A percentile compares a stretch with the other conserved stretches of the same genome.
Conservation (phyloP, 2,888 invertebrate species). For the Thymelicus lineola region DNA sequence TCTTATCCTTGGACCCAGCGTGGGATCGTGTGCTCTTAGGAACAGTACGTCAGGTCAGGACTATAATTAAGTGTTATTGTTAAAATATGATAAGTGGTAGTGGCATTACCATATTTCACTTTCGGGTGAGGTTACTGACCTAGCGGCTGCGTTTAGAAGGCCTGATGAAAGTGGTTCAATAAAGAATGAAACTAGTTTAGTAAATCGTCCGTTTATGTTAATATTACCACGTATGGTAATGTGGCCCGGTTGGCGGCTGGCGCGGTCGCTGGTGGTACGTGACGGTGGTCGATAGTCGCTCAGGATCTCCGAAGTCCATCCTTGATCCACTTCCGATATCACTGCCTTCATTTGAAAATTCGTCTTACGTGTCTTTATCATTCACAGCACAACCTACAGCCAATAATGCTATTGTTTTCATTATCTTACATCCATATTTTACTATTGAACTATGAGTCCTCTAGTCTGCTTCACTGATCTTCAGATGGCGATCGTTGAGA, state of each 20-base stretch:
- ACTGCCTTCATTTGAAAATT: too few species aligned
- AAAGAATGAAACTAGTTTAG: conserved; percentile 37
- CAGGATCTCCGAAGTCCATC: conserved; percentile 9
- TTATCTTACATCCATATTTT: too few species aligned
- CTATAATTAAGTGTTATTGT: conserved; percentile 2
- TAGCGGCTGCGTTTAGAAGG: conserved; percentile 40
- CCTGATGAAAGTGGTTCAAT: conserved; percentile 41
- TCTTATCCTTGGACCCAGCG: too few species aligned
- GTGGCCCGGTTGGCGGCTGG: conserved; percentile 37
- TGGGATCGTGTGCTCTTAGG: too few species aligned
- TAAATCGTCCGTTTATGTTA: conserved; percentile 37
- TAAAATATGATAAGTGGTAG: conserved; percentile 1
- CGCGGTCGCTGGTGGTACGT: not conserved
- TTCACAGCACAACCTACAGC: too few species aligned
- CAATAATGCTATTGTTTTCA: too few species aligned
- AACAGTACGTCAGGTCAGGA: too few species aligned
- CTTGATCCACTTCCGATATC: conserved; percentile 27
- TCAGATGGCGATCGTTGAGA: too few species aligned
- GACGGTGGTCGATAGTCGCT: not conserved
- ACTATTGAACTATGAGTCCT: too few species aligned
- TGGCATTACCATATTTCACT: conserved; percentile 19
- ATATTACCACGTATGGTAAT: conserved; percentile 40
- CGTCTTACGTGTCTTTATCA: too few species aligned
- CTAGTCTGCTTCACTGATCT: too few species aligned
- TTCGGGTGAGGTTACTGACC: conserved; percentile 5